phyloP scores from a whole-genome alignment of 2,797 vertebrate species.

The Pseudotriccus pelzelni region DNA sequence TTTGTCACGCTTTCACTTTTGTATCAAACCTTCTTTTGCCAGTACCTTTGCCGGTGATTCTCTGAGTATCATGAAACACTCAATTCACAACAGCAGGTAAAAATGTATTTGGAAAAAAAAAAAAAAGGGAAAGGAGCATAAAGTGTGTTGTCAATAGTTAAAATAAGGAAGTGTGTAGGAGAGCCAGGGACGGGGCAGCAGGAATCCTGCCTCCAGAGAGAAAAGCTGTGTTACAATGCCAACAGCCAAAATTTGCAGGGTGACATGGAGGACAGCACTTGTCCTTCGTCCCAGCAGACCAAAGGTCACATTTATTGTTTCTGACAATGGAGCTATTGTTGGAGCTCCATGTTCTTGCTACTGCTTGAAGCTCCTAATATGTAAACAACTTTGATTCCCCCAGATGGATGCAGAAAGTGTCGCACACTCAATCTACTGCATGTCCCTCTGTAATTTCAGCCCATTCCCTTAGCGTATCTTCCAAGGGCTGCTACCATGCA shows the following conservation, averaged over 20 bases:
- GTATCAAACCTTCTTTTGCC: background rate
- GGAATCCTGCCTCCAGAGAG: background rate
- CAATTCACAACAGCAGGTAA: background rate
- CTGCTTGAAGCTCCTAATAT: background rate
- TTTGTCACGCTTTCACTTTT: background rate
- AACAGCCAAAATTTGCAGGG: accelerated
- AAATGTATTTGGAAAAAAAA: background rate
- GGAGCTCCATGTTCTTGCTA: background rate
- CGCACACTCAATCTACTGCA: background rate
- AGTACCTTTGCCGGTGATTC: background rate
- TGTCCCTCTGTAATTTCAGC: background rate
- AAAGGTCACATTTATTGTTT: background rate
- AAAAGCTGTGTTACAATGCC: background rate
- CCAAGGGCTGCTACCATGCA: background rate
- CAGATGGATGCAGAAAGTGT: background rate
- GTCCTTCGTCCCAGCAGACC: background rate
- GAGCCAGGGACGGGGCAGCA: background rate
- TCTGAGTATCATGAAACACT: background rate
- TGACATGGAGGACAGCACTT: background rate
- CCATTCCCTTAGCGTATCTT: background rate
- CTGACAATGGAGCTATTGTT: constrained; percentile 3
- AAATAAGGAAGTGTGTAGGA: background rate
- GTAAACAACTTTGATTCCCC: background rate
- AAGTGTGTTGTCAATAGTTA: background rate
- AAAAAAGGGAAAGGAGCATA: background rate